phyloP scores from a whole-genome alignment of 2,888 invertebrate genomes.

The Drosophila vallismaia region DNA sequence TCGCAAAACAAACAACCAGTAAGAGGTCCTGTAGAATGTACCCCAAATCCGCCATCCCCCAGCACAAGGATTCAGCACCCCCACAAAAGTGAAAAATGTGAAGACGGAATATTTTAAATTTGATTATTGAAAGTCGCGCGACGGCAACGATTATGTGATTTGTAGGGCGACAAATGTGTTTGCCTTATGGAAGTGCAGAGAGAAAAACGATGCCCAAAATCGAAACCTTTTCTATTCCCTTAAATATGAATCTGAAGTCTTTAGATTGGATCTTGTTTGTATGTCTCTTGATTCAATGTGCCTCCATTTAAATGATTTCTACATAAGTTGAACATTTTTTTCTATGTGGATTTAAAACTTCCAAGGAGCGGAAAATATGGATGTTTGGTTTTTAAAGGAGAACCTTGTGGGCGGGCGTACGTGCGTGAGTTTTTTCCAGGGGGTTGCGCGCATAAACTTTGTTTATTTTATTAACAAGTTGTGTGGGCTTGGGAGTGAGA shows the following conservation, averaged over 20 bases:
- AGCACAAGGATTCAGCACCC: slow-evolving; percentile 2
- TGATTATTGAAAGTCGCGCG: slow-evolving; percentile 64
- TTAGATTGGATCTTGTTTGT: background rate
- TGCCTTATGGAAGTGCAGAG: slow-evolving; percentile 43
- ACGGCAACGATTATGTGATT: slow-evolving; percentile 67
- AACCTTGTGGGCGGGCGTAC: slow-evolving; percentile 31
- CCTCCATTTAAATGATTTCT: background rate
- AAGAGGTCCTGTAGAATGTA: slow-evolving; percentile 20
- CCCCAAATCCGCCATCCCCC: background rate
- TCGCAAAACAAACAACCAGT: slow-evolving; percentile 59
- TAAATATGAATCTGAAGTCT: background rate
- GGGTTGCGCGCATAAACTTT: slow-evolving; percentile 64
- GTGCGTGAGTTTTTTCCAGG: slow-evolving; percentile 30
- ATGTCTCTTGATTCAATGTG: background rate
- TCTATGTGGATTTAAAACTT: slow-evolving; percentile 16
- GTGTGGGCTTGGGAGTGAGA: slow-evolving; percentile 6
- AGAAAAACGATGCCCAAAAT: background rate
- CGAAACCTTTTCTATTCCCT: no score
- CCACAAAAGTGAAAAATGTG: slow-evolving; percentile 43
- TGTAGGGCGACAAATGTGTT: slow-evolving; percentile 61
- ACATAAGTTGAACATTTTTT: background rate
- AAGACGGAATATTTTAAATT: slow-evolving; percentile 68
- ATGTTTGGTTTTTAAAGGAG: slow-evolving; percentile 21
- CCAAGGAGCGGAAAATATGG: slow-evolving; percentile 13
- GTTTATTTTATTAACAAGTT: slow-evolving; percentile 78